These are phyloP conservation scores for Arge pagana DNA, from an alignment of 2,888 invertebrate species.

Conservation along the genomic window DNA sequence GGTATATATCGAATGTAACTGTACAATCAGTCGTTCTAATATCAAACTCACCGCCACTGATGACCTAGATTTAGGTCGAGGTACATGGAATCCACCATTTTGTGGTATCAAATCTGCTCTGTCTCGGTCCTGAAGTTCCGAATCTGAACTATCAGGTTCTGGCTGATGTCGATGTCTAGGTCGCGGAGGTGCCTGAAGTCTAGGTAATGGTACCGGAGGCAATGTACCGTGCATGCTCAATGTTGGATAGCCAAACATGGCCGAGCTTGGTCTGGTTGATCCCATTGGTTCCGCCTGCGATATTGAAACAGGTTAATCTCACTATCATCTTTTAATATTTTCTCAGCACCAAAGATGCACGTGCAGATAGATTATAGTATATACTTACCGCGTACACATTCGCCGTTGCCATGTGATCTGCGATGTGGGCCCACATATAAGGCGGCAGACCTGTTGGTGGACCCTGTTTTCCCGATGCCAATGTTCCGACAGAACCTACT, in stretches of 20 bases:
- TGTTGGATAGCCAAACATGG: conserved; percentile 80
- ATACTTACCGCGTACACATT: conserved; percentile 80
- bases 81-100: conserved; percentile 72
- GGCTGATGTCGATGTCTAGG: conserved; percentile 47
- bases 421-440: conserved; percentile 85
- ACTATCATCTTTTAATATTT: too few relatives aligned
- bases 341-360: too few relatives aligned
- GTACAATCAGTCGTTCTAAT: too few relatives aligned
- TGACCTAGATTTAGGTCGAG: conserved; percentile 81
- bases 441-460: conserved; percentile 63
- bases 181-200: conserved; percentile 57
- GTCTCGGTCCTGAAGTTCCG: conserved; percentile 66
- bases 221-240: conserved; percentile 62
- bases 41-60: conserved; percentile 65
- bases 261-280: conserved; percentile 79
- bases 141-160: conserved; percentile 56
- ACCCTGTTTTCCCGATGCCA: conserved; percentile 54
- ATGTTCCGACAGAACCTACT: conserved; percentile 53
- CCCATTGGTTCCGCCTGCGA: conserved; percentile 74
- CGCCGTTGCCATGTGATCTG: conserved; percentile 85
- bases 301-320: too few relatives aligned
- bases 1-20: background rate
- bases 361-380: too few relatives aligned
- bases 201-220: conserved; percentile 77
- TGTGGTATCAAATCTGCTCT: conserved; percentile 74